These are phyloP conservation scores for Platycercus adscitus DNA, from an alignment of 2,113 vertebrate genomes.

Conservation along the genomic window DNA sequence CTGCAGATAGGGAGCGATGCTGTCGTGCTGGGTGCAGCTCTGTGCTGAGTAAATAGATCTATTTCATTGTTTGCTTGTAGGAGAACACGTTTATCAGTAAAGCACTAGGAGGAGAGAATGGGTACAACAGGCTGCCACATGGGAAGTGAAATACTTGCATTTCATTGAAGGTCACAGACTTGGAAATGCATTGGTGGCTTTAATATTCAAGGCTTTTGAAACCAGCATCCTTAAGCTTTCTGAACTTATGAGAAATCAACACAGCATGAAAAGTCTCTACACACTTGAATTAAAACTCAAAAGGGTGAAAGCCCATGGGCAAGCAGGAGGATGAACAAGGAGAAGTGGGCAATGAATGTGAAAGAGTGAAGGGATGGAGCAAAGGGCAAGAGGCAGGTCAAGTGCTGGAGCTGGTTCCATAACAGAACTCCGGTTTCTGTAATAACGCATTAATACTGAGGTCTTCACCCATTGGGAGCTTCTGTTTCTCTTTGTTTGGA, in stretches of 20 bases:
- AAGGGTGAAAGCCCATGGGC: background rate
- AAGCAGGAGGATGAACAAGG: background rate
- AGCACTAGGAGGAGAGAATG: background rate
- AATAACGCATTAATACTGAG: background rate
- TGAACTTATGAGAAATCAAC: background rate
- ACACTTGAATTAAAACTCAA: background rate
- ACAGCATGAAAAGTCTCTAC: background rate
- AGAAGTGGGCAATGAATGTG: background rate
- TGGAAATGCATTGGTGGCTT: background rate
- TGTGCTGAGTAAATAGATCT: background rate
- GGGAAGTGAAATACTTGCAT: background rate
- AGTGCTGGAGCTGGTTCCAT: background rate
- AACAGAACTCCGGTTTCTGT: background rate
- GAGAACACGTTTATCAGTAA: background rate
- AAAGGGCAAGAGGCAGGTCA: background rate
- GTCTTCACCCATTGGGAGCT: background rate
- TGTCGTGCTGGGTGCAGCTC: background rate
- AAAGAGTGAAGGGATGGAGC: background rate
- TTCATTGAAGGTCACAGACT: background rate
- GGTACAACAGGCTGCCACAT: background rate
- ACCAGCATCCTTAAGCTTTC: background rate
- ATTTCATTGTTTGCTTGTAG: background rate
- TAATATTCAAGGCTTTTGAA: background rate
- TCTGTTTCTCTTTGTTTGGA: conserved; percentile 14
- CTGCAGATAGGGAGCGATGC: background rate